A percentile compares a stretch with the other conserved stretches of the same genome.
Evolutionary conservation across 1,140 invertebrate species (phyloP).

Genomic region (Nasonia giraulti): DNA sequence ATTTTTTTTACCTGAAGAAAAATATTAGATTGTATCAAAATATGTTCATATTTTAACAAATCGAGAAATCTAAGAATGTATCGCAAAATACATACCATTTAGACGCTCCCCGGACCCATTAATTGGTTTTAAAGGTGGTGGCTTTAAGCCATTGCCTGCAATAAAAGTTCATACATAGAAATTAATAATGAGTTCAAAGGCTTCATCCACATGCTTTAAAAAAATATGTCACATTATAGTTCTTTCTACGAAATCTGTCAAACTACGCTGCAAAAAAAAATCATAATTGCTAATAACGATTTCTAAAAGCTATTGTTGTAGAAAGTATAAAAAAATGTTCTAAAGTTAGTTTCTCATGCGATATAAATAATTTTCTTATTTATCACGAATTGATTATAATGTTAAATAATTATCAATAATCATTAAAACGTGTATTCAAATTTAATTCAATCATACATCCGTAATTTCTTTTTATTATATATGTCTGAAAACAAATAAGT

Average conservation of each 20-base stretch:
- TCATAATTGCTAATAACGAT: neutral
- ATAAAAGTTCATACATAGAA: slow-evolving; percentile 18
- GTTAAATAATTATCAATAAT: too few relatives aligned
- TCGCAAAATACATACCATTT: slow-evolving; percentile 1
- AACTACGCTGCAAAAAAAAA: slow-evolving; percentile 2
- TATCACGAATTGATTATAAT: too few relatives aligned
- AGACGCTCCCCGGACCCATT: neutral
- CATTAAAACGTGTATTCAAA: too few relatives aligned
- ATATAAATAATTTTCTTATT: too few relatives aligned
- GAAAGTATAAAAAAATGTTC: too few relatives aligned
- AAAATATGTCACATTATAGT: neutral
- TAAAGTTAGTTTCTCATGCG: too few relatives aligned
- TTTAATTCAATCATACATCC: too few relatives aligned
- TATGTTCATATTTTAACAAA: neutral
- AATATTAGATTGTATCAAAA: neutral
- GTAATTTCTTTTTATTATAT: neutral
- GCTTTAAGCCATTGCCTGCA: slow-evolving; percentile 16
- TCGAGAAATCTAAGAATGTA: too few relatives aligned
- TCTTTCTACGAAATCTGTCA: slow-evolving; percentile 2
- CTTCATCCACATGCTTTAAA: slow-evolving; percentile 30
- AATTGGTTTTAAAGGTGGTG: neutral
- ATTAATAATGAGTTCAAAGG: slow-evolving; percentile 10
- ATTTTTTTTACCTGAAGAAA: neutral
- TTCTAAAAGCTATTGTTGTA: too few relatives aligned
- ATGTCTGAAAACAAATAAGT: neutral